Evolutionary conservation across 1,140 invertebrate genomes (phyloP).

Genomic region (Drosophila lacertosa): DNA sequence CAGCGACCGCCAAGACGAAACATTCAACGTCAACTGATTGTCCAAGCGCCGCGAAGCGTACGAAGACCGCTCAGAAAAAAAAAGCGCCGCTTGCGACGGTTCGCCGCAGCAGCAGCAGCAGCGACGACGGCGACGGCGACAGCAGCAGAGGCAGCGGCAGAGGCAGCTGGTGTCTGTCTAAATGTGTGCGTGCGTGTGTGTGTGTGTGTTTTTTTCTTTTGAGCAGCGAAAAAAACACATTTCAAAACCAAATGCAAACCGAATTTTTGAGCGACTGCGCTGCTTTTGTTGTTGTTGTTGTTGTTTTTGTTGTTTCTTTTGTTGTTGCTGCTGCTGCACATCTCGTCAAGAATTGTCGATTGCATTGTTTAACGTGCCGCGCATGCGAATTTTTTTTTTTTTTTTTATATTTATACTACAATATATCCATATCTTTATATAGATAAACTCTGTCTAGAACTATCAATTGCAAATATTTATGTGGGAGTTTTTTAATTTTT

Average conservation of each 20-base stretch:
- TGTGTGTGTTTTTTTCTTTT: conserved; percentile 26
- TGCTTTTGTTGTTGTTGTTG: conserved; percentile 5
- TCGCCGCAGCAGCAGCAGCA: conserved; percentile 13
- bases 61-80: conserved; percentile 78
- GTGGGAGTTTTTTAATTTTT: too few species aligned
- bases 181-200: conserved; percentile 18
- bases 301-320: too few species aligned
- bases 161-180: not conserved
- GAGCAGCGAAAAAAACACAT: conserved; percentile 48
- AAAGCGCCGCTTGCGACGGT: conserved; percentile 21
- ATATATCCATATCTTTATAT: too few species aligned
- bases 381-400: conserved; percentile 29
- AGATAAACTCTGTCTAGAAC: too few species aligned
- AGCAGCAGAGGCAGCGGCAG: too few species aligned
- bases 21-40: conserved; percentile 83
- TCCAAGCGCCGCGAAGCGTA: conserved; percentile 71
- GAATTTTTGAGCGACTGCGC: conserved; percentile 58
- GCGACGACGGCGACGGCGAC: not conserved
- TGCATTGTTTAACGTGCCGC: conserved; percentile 33
- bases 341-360: conserved; percentile 43
- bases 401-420: not conserved
- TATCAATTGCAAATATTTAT: too few species aligned
- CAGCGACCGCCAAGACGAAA: conserved; percentile 79
- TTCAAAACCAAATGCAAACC: conserved; percentile 76
- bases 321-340: conserved; percentile 20